Base-by-base conservation (phyloP, 2,113 vertebrate species). In the Rhagologus leucostigma region DNA sequence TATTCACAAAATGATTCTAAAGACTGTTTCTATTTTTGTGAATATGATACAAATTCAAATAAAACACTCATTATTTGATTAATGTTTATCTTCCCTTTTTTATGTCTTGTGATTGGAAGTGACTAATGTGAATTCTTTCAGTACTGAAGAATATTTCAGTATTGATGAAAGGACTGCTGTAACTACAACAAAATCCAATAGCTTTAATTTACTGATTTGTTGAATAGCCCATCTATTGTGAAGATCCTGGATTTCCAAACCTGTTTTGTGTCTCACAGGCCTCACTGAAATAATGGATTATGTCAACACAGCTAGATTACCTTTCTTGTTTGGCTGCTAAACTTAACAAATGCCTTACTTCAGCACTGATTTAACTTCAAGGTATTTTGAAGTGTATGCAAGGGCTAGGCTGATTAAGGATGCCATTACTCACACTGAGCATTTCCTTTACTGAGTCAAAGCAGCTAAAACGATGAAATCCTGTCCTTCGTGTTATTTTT, bases 1-100 rank as follows among this genome's bases (percentile, higher is more conserved):
- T 96, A 96, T 96, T 90, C 93, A 96, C 91, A 92, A 95, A 97
- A 84, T 94, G 39, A 95, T 97, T 96, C 92, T 94, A 90, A 96
- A 96, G 80, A 92, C 86, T 83, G 39, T 92, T 92, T 92, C 73
- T 97, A 80, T 92, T 97, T 97, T 95, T 87, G 94, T 95, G 89
- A 87, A 70, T 92, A 94, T 93, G 77, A 79, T 68, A 95, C 62
- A 91, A 94, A 97, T 89, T 87, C 73, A 97, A 98, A 98, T 98
- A 98, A 98, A 98, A 96, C 55, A 86, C 55, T 88, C 37, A 37
- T 27, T 42, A 84, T 29, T 68, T 77, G 56, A 44, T 70, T 27
- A 64, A 79, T 82, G 35, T 64, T 95, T 85, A n/a, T 95, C 89
- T 94, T 95, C 77, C 11, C 22, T 63, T 74, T 75, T 70, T 88